Percentiles rank a stretch among this genome's conserved stretches.
Evolutionary conservation across 2,113 vertebrate species (phyloP).

Genomic region (Thryonomys swinderianus): DNA sequence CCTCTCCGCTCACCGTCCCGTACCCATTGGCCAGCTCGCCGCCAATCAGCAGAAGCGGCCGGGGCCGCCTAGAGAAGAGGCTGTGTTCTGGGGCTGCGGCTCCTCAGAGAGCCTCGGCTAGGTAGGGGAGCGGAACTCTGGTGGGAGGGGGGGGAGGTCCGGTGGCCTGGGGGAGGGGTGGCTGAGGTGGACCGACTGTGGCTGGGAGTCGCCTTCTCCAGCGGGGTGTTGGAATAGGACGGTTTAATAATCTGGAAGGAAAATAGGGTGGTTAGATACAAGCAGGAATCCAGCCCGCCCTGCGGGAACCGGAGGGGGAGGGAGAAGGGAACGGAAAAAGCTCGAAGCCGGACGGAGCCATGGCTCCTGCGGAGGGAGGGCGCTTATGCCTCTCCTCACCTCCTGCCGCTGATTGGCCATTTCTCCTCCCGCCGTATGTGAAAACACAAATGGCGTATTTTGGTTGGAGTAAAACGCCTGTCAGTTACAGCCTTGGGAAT

Average conservation of each 20-base stretch:
- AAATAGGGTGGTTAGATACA: neutral
- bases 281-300: conserved; percentile 30
- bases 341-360: conserved; percentile 41
- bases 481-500: conserved; percentile 63
- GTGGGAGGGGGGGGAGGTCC: conserved; percentile 6
- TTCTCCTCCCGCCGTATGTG: conserved; percentile 79
- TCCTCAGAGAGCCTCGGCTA: conserved; percentile 82
- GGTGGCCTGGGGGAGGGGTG: conserved; percentile 53
- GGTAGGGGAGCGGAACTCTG: conserved; percentile 78
- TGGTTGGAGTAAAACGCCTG: conserved; percentile 73
- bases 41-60: conserved; percentile 69
- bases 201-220: neutral
- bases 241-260: neutral
- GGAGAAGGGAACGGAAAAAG: conserved; percentile 65
- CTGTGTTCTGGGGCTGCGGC: conserved; percentile 69
- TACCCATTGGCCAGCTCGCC: conserved; percentile 74
- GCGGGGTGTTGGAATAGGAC: neutral
- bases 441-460: conserved; percentile 79
- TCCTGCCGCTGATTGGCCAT: conserved; percentile 68
- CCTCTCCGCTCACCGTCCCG: conserved; percentile 44
- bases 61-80: conserved; percentile 75
- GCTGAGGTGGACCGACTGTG: neutral
- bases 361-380: conserved; percentile 57
- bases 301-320: conserved; percentile 65
- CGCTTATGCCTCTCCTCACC: conserved; percentile 40